Conservation (phyloP, 1,140 invertebrate genomes). For the Acromyrmex echinatior region DNA sequence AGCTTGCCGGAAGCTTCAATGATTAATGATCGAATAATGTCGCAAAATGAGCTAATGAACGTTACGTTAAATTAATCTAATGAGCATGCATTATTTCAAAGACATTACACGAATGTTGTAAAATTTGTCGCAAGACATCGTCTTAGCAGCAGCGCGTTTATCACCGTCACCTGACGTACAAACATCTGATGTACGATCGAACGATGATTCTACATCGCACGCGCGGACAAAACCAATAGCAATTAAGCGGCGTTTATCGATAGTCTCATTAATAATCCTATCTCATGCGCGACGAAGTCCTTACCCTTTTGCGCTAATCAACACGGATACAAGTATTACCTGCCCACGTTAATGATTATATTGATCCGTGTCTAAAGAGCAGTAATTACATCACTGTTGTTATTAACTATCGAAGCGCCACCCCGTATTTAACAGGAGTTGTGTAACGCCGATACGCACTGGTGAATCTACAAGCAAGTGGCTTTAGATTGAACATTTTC, state of each 20-base stretch:
- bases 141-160: slow-evolving; percentile 18
- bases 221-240: slow-evolving; percentile 56
- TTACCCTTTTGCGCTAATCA: slow-evolving; percentile 54
- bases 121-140: slow-evolving; percentile 44
- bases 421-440: slow-evolving; percentile 8
- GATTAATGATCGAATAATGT: slow-evolving; percentile 37
- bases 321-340: slow-evolving; percentile 39
- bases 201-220: slow-evolving; percentile 48
- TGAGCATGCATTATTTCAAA: slow-evolving; percentile 32
- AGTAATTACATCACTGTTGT: slow-evolving; percentile 47
- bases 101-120: neutral
- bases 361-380: slow-evolving; percentile 35
- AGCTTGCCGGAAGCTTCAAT: neutral
- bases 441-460: slow-evolving; percentile 12
- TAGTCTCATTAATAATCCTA: slow-evolving; percentile 56
- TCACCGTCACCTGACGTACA: slow-evolving; percentile 39
- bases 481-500: slow-evolving; percentile 21
- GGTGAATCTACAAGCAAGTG: neutral
- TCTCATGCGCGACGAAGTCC: slow-evolving; percentile 32
- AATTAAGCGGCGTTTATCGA: slow-evolving; percentile 58
- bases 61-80: slow-evolving; percentile 47
- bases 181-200: slow-evolving; percentile 46
- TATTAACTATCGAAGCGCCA: slow-evolving; percentile 22
- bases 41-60: slow-evolving; percentile 29
- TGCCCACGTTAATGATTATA: slow-evolving; percentile 35